Base-by-base conservation (phyloP, 2,797 vertebrate genomes). In the Microctenopoma stevenorrisi region DNA sequence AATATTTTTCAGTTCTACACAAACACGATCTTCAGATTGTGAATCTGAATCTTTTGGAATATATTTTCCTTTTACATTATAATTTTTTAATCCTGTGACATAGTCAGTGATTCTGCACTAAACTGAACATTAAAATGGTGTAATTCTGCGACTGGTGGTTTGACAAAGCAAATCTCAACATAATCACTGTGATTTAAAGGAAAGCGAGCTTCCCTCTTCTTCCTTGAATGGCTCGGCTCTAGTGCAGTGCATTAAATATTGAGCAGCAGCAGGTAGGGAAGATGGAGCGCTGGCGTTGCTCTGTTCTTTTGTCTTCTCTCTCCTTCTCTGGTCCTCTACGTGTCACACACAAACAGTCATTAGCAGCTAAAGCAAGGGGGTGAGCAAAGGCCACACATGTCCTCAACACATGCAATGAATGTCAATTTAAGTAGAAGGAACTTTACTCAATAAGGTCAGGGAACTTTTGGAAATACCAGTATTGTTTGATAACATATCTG, bases 261-360 rank as follows among this genome's bases (percentile, higher is more conserved):
- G 40, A 89, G 71, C 38, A 79, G 71, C 68, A 80, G 82, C 79
- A 88, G 82, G 79, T 81, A 60, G 66, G 52, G 47, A 78, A 74
- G 78, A 78, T 63, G 73, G 73, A 60, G 64, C 5, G 2, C 16
- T 48, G 69, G 51, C 1, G 30, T 49, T 54, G 54, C 55, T 72
- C 56, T 65, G 53, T 72, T 83, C 66, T 33, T 7, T 7, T 55
- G 82, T 88, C 82, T 87, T 51, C 46, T 67, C 28, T 62, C 67
- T 57, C 50, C 67, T 75, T 68, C 52, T 43, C 54, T 42, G 66
- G 58, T 77, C 68, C 33, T 0, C 1, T 28, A n/a, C 55, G 65
- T 82, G 81, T 84, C 80, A 78, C 71, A 76, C 69, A 70, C 70
- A 82, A 81, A 84, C 74, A 28, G 83, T 84, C 85, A 84, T 82